Conservation (phyloP, 2,797 vertebrate species). For the Molossus alvarezi region DNA sequence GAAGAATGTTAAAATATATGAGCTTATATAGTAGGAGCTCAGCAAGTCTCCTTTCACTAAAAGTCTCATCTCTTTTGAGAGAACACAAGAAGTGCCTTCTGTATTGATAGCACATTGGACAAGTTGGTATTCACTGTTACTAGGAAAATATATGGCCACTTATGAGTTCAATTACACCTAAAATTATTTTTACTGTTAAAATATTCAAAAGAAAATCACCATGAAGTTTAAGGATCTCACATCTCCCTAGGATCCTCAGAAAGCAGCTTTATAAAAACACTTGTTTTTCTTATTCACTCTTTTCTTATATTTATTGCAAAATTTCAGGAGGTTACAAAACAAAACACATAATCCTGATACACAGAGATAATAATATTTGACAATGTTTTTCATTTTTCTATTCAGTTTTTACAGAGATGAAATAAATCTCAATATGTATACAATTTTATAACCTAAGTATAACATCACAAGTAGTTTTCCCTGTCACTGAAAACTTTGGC, state of each 20-base stretch:
- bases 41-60: not conserved
- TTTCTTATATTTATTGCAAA: conserved; percentile 56
- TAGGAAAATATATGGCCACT: conserved; percentile 29
- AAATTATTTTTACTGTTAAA: conserved; percentile 61
- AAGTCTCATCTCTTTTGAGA: conserved; percentile 1
- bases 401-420: conserved; percentile 28
- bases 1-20: not conserved
- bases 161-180: conserved; percentile 16
- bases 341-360: not conserved
- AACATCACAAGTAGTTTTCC: conserved; percentile 32
- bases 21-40: not conserved
- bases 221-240: not conserved
- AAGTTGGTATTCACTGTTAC: not conserved
- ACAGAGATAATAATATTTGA: not conserved
- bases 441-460: conserved; percentile 35
- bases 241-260: conserved; percentile 30
- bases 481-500: not conserved
- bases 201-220: conserved; percentile 28
- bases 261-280: conserved; percentile 3
- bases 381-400: not conserved
- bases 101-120: not conserved
- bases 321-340: conserved; percentile 12
- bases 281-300: conserved; percentile 26
- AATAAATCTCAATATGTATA: not conserved
- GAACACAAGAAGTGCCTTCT: not conserved